Conservation (phyloP, 2,113 vertebrate genomes). For the Zosterops lateralis region DNA sequence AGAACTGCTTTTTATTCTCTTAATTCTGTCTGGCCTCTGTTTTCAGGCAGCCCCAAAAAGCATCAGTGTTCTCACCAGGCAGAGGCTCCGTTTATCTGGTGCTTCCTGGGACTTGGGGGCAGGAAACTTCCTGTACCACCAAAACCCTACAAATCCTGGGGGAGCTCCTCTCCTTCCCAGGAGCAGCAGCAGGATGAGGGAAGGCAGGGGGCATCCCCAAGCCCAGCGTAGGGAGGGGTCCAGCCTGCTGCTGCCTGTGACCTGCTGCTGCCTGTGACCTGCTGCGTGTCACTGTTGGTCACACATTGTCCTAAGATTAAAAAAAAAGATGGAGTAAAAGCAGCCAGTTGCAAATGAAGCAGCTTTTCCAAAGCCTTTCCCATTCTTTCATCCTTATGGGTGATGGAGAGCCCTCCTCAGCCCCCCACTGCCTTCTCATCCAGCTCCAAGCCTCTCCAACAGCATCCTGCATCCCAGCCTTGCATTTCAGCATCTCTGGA, state of each 20-base stretch:
- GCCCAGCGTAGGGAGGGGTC: rapidly evolving
- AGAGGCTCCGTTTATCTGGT: background rate
- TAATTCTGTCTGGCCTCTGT: background rate
- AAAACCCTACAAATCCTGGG: background rate
- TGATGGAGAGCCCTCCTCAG: background rate
- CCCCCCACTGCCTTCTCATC: background rate
- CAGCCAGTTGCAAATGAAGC: background rate
- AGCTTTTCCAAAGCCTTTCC: background rate
- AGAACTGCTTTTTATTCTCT: background rate
- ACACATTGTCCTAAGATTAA: rapidly evolving
- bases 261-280: background rate
- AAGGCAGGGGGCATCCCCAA: background rate
- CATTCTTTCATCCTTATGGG: background rate
- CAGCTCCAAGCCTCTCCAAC: background rate
- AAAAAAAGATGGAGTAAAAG: rapidly evolving
- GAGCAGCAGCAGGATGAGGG: background rate
- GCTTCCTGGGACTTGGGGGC: background rate
- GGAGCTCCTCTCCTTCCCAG: background rate
- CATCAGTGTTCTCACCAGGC: background rate
- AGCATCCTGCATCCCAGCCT: background rate
- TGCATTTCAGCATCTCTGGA: background rate
- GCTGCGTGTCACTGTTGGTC: rapidly evolving
- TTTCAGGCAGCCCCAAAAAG: background rate
- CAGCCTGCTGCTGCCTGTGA: background rate
- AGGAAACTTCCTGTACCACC: background rate